These are phyloP conservation scores for Zelostemma sp. DNA, from an alignment of 1,140 invertebrate genomes.

Conservation along the genomic window DNA sequence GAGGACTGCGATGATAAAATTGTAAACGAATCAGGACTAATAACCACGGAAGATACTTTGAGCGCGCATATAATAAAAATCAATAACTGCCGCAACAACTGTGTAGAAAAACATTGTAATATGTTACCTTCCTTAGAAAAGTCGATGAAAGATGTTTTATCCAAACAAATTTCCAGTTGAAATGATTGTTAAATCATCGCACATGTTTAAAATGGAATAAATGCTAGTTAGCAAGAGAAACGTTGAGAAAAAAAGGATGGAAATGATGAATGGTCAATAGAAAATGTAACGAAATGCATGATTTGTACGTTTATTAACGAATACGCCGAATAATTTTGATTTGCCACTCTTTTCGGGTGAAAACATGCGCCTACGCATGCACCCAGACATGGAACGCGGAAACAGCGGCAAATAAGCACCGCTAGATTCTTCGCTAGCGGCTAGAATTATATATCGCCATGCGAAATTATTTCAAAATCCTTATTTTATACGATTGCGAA, in stretches of 20 bases:
- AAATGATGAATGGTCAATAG: slow-evolving; percentile 19
- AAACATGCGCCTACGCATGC: no score
- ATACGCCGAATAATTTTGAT: no score
- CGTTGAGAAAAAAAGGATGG: not conserved
- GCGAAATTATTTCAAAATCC: no score
- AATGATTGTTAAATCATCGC: not conserved
- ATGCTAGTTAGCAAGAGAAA: not conserved
- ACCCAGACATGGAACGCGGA: no score
- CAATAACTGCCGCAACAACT: slow-evolving; percentile 88
- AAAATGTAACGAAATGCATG: slow-evolving; percentile 57
- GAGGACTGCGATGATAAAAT: slow-evolving; percentile 90
- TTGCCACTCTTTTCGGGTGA: no score
- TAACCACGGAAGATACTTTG: slow-evolving; percentile 78
- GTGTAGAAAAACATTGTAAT: slow-evolving; percentile 86
- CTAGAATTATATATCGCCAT: no score
- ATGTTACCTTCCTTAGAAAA: slow-evolving; percentile 82
- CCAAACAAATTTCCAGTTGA: slow-evolving; percentile 34
- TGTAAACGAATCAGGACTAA: slow-evolving; percentile 81
- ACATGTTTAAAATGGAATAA: not conserved
- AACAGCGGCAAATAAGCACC: no score
- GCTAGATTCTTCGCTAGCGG: no score
- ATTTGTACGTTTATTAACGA: slow-evolving; percentile 66
- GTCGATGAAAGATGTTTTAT: slow-evolving; percentile 79
- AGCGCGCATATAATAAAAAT: slow-evolving; percentile 81
- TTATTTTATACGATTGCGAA: not conserved